Evolutionary conservation across 2,797 vertebrate species (phyloP).

Genomic region (Macropodus opercularis): DNA sequence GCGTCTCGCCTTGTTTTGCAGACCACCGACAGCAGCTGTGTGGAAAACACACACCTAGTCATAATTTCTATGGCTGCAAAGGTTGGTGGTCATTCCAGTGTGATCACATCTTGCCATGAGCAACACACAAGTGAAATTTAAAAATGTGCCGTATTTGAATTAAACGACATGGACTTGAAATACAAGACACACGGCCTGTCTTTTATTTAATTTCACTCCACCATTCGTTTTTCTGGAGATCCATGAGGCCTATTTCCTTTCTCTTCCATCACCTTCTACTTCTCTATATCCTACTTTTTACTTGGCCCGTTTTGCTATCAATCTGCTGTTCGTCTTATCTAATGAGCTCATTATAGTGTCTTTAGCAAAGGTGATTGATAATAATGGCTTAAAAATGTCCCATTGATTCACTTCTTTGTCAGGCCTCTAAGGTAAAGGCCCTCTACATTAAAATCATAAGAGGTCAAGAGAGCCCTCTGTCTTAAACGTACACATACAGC

Average conservation of each 20-base stretch:
- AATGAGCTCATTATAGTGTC: constrained; percentile 79
- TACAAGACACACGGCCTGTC: constrained; percentile 49
- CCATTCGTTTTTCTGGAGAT: constrained; percentile 64
- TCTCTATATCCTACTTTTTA: constrained; percentile 70
- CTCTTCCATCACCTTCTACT: constrained; percentile 76
- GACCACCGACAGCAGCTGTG: constrained; percentile 18
- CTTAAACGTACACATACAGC: too few relatives aligned
- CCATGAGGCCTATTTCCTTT: constrained; percentile 74
- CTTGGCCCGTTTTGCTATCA: constrained; percentile 73
- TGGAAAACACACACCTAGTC: constrained; percentile 8
- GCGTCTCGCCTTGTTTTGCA: constrained; percentile 10
- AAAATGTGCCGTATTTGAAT: constrained; percentile 8
- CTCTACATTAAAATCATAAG: constrained; percentile 45
- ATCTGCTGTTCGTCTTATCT: constrained; percentile 73
- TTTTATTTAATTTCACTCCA: constrained; percentile 53
- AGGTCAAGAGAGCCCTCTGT: constrained; percentile 41
- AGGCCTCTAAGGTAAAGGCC: constrained; percentile 57
- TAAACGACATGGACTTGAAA: not conserved
- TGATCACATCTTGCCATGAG: constrained; percentile 18
- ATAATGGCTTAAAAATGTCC: constrained; percentile 73
- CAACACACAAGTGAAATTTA: constrained; percentile 11
- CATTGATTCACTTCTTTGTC: constrained; percentile 71
- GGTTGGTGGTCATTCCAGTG: constrained; percentile 25
- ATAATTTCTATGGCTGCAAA: constrained; percentile 20
- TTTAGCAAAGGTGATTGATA: constrained; percentile 78